Evolutionary conservation across 2,113 vertebrate species (phyloP).

Genomic region (Talpa occidentalis): DNA sequence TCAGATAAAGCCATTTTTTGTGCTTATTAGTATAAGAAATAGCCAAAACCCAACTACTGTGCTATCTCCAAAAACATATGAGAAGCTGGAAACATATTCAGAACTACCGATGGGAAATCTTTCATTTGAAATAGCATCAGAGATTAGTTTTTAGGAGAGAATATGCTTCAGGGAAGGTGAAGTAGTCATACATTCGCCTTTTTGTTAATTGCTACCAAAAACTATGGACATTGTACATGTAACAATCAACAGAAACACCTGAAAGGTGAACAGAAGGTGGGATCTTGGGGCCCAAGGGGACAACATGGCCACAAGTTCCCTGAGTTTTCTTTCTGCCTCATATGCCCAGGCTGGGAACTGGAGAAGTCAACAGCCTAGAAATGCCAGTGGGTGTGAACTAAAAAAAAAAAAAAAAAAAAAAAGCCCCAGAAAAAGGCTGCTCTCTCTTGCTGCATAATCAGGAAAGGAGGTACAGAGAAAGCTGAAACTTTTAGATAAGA

Average conservation of each 20-base stretch:
- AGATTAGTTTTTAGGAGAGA: neutral
- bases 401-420: too few species aligned
- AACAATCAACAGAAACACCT: neutral
- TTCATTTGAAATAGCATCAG: neutral
- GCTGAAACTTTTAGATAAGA: neutral
- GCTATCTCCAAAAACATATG: neutral
- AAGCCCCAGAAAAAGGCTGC: too few species aligned
- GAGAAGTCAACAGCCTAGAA: too few species aligned
- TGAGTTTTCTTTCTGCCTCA: neutral
- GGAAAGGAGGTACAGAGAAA: neutral
- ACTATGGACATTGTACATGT: neutral
- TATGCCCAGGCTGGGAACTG: neutral
- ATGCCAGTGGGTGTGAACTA: too few species aligned
- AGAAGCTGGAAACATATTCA: neutral
- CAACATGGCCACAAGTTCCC: rapidly evolving
- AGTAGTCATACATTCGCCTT: neutral
- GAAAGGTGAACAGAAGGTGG: neutral
- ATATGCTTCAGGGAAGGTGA: neutral
- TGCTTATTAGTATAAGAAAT: neutral
- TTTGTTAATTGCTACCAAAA: neutral
- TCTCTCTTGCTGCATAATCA: too few species aligned
- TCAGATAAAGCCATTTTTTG: neutral
- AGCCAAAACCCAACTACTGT: neutral
- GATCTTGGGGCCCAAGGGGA: neutral
- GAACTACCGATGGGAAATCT: neutral